These are phyloP conservation scores for Coenonympha glycerion DNA, from an alignment of 2,888 invertebrate species.

Conservation along the genomic window DNA sequence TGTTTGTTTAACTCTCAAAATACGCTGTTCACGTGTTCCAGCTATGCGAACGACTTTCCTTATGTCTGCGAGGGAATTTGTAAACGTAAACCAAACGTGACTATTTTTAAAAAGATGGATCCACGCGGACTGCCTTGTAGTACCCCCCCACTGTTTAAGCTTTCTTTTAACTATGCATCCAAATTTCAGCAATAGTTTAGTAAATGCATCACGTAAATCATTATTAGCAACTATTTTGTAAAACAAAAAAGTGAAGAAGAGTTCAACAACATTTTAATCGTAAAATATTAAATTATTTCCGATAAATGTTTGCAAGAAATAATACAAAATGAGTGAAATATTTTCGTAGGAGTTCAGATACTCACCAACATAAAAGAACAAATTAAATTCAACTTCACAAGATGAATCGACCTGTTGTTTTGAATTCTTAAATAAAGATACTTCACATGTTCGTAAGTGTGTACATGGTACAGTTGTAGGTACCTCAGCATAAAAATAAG, in stretches of 20 bases:
- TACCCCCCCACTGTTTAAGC: not conserved
- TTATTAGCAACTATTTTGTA: no score
- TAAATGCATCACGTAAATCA: no score
- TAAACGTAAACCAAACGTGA: not conserved
- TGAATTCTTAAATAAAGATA: not conserved
- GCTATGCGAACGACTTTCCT: not conserved
- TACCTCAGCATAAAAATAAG: no score
- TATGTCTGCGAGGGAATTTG: conserved; percentile 2
- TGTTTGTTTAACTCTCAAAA: not conserved
- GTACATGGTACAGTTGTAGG: no score
- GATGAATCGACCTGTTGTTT: not conserved
- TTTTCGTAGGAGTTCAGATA: not conserved
- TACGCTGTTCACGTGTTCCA: not conserved
- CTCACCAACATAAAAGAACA: not conserved
- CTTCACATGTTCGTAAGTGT: no score
- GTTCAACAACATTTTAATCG: not conserved
- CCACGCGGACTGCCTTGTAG: not conserved
- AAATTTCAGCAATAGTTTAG: no score
- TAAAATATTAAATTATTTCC: not conserved
- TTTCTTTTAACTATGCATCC: no score
- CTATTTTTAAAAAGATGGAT: not conserved
- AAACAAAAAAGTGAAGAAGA: no score
- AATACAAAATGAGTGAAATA: not conserved
- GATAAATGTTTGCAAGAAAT: not conserved
- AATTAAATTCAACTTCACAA: not conserved